Evolutionary conservation across 2,113 vertebrate genomes (phyloP).

Genomic region (Aldabrachelys gigantea): DNA sequence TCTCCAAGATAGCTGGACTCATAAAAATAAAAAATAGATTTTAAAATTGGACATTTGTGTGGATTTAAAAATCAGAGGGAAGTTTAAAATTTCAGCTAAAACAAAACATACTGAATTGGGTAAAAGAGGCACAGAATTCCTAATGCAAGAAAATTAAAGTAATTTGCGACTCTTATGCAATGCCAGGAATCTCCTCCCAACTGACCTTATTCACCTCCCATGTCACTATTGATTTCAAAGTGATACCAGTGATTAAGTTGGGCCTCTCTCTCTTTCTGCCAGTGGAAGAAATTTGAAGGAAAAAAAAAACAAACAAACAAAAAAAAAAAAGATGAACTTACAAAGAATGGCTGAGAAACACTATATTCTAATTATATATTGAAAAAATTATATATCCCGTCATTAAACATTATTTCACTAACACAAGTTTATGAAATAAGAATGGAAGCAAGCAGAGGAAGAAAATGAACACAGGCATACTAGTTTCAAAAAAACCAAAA

Average conservation of each 20-base stretch:
- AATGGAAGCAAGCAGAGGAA: background rate
- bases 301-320: too few relatives aligned
- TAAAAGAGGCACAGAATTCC: constrained; percentile 9
- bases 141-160: background rate
- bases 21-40: constrained; percentile 31
- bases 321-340: background rate
- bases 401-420: background rate
- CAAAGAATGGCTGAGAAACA: background rate
- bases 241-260: background rate
- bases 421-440: background rate
- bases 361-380: background rate
- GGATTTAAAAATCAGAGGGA: constrained; percentile 38
- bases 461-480: background rate
- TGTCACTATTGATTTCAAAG: background rate
- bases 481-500: background rate
- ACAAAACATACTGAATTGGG: constrained; percentile 45
- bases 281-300: background rate
- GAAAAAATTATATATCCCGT: background rate
- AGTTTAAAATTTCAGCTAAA: constrained; percentile 28
- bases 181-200: background rate
- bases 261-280: background rate
- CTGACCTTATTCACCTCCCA: rapidly evolving
- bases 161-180: background rate
- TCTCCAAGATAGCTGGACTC: constrained; percentile 31
- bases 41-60: background rate